Evolutionary conservation across 2,888 invertebrate genomes (phyloP).

Genomic region (Molanna angustata): DNA sequence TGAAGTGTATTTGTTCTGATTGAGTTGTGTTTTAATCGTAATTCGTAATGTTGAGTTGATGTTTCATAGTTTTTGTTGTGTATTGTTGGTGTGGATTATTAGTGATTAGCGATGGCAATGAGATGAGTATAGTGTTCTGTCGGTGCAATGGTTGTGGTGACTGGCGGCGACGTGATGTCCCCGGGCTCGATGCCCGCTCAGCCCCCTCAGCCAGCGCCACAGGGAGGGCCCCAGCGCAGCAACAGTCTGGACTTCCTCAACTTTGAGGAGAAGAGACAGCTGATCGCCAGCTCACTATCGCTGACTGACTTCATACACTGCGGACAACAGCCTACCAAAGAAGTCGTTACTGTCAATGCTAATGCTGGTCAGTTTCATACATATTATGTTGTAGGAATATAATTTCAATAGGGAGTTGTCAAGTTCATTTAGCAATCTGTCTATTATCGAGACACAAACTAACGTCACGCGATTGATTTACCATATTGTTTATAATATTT

Average conservation of each 20-base stretch:
- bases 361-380: conserved; percentile 26
- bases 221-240: conserved; percentile 64
- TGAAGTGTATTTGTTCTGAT: no score
- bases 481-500: no score
- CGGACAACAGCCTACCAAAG: conserved; percentile 57
- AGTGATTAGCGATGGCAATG: not conserved
- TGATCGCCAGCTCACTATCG: conserved; percentile 85
- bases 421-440: no score
- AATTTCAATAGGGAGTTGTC: no score
- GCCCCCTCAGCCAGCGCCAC: conserved; percentile 47
- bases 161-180: conserved; percentile 32
- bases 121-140: conserved; percentile 10
- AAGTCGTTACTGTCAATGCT: conserved; percentile 47
- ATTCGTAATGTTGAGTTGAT: no score
- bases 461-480: no score
- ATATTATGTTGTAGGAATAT: no score
- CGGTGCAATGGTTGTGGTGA: conserved; percentile 3
- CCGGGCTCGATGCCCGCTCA: conserved; percentile 28
- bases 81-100: not conserved
- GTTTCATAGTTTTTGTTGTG: no score
- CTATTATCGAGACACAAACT: no score
- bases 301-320: conserved; percentile 81
- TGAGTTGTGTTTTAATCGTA: no score
- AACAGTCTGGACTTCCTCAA: conserved; percentile 86
- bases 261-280: conserved; percentile 86